These are phyloP conservation scores for Odontamblyopus lacepedii DNA, from an alignment of 2,797 vertebrate genomes.

Conservation along the genomic window DNA sequence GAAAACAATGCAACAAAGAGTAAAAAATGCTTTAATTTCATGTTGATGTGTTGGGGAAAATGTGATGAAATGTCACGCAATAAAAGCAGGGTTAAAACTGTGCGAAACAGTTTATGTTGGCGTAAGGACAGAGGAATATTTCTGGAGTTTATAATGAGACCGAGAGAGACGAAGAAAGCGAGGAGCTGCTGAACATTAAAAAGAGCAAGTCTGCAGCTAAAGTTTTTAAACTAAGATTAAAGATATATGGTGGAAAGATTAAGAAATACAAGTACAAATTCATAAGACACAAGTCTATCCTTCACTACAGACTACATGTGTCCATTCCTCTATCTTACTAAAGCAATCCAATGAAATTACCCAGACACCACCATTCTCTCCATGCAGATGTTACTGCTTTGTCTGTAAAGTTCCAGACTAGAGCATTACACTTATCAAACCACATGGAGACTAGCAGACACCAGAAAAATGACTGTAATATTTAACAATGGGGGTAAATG, in stretches of 20 bases:
- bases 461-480: no score
- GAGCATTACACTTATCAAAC: no score
- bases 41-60: constrained; percentile 51
- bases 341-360: no score
- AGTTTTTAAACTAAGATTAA: constrained; percentile 1
- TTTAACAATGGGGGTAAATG: no score
- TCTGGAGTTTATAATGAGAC: constrained; percentile 55
- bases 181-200: background rate
- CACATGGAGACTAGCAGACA: no score
- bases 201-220: background rate
- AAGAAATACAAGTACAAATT: background rate
- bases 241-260: background rate
- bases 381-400: no score
- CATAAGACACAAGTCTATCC: no score
- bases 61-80: constrained; percentile 67
- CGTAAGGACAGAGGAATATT: constrained; percentile 27
- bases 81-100: constrained; percentile 25
- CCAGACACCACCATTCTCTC: no score
- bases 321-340: no score
- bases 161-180: background rate
- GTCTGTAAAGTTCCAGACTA: no score
- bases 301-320: no score
- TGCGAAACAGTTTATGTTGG: constrained; percentile 22
- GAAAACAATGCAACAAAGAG: constrained; percentile 27
- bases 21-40: constrained; percentile 50